Base-by-base conservation (phyloP, 2,797 vertebrate genomes). In the Peromyscus melanophrys region DNA sequence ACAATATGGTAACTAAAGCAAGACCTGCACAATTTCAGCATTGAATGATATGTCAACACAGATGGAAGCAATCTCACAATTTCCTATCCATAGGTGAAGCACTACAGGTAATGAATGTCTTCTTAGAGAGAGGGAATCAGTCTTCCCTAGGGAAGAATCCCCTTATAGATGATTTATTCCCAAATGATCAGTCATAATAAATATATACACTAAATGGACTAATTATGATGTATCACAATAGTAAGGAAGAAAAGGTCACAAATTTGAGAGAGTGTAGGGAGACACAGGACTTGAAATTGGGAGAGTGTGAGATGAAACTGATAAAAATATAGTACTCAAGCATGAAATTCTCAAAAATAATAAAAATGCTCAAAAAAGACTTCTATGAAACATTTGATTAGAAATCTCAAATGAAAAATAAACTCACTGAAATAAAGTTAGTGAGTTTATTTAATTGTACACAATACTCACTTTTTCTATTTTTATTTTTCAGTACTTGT, bases 341-440 rank as follows among this genome's bases (percentile, higher is more conserved):
- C 1, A 16, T 23, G 23, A 84, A 65, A 67, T 34, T 65, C 17
- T 65, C 16, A 46, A 65, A 63, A 65, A 23, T 34, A 84, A 12
- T 31, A 52, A 55, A 55, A 71, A 71, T 73, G 6, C 4, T 7
- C 10, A 13, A 31, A 63, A 46, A 97, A 87, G 7, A 5, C 2
- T 87, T 52, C 6, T 27, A 1, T 84, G 29, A 93, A 29, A 2
- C 49, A 81, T 90, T 92, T 90, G 19, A 89, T 46, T 93, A 12
- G 19, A 8, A 0, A 86, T 46, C 25, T 2, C 46, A 95, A 95
- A 88, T 89, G 25, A 95, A 97, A 63, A 94, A 81, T 81, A 12
- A 78, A 46, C 59, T 94, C 65, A 91, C 40, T 63, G 3, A 95
- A 93, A 93, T 76, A 85, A 90, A 90, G 34, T 76, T 65, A 40